Evolutionary conservation across 1,140 invertebrate species (phyloP).

Genomic region (Sycophila sp.): DNA sequence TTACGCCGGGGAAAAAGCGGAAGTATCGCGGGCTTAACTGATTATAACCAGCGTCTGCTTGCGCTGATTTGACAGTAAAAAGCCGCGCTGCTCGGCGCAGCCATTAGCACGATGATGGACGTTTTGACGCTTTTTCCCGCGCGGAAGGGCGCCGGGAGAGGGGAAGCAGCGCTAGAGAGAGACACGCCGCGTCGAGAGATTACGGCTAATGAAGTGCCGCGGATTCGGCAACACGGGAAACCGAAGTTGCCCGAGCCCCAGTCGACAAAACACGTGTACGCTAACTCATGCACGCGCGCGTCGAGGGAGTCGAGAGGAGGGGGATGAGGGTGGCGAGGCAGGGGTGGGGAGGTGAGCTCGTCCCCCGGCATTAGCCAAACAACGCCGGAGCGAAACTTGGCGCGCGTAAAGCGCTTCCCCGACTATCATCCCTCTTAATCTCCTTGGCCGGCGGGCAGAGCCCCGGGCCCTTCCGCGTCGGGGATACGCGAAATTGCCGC

Average conservation of each 20-base stretch:
- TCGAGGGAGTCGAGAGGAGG: not conserved
- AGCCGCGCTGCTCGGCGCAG: not conserved
- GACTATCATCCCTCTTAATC: constrained; percentile 48
- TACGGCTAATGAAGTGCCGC: constrained; percentile 25
- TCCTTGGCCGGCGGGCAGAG: constrained; percentile 10
- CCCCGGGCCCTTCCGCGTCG: not conserved
- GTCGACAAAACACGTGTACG: constrained; percentile 27
- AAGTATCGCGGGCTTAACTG: not conserved
- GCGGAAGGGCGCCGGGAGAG: not conserved
- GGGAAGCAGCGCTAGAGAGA: not conserved
- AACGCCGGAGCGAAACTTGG: constrained; percentile 18
- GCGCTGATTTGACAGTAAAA: not conserved
- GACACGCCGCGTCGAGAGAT: not conserved
- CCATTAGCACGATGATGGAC: constrained; percentile 1
- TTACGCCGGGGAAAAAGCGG: not conserved
- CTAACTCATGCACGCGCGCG: constrained; percentile 2
- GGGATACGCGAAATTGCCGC: not conserved
- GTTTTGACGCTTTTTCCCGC: not conserved
- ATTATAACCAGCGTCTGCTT: no score
- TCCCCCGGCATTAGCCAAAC: constrained; percentile 23
- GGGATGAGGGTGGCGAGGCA: not conserved
- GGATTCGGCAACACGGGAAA: not conserved
- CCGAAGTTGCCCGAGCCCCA: not conserved
- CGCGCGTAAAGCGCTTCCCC: constrained; percentile 36
- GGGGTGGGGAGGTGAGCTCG: not conserved